Conservation (phyloP, 2,113 vertebrate species). For the Choloepus hoffmanni region DNA sequence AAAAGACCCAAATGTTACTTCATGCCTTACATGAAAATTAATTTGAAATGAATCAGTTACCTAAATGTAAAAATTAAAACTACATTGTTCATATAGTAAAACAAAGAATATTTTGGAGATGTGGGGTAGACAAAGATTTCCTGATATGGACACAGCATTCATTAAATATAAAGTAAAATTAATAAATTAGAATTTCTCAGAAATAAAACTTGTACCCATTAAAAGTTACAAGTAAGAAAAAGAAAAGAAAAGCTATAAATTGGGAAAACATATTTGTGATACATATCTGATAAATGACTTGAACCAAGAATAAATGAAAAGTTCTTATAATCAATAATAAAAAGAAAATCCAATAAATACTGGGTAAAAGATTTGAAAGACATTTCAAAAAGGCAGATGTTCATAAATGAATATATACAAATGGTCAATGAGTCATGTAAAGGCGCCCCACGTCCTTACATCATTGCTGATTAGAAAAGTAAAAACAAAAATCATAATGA, state of each 20-base stretch:
- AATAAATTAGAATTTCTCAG: neutral
- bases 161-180: slow-evolving; percentile 27
- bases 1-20: too few relatives aligned
- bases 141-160: neutral
- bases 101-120: too few relatives aligned
- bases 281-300: neutral
- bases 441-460: neutral
- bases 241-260: neutral
- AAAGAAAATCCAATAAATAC: neutral
- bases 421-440: neutral
- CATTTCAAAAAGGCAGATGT: neutral
- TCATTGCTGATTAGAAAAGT: neutral
- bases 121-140: too few relatives aligned
- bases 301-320: neutral
- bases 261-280: neutral
- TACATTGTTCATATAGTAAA: too few relatives aligned
- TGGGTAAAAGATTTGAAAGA: neutral
- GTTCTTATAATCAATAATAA: neutral
- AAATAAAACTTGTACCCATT: neutral
- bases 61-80: too few relatives aligned
- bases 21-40: too few relatives aligned
- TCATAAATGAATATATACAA: neutral
- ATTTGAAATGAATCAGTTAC: too few relatives aligned
- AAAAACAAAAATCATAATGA: neutral
- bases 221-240: neutral